Evolutionary conservation across 30 jellyfish, hydroid and myxozoan species (phyloP), one percentile per base, ranked within the genome.

Genomic region (Hydra vulgaris): DNA sequence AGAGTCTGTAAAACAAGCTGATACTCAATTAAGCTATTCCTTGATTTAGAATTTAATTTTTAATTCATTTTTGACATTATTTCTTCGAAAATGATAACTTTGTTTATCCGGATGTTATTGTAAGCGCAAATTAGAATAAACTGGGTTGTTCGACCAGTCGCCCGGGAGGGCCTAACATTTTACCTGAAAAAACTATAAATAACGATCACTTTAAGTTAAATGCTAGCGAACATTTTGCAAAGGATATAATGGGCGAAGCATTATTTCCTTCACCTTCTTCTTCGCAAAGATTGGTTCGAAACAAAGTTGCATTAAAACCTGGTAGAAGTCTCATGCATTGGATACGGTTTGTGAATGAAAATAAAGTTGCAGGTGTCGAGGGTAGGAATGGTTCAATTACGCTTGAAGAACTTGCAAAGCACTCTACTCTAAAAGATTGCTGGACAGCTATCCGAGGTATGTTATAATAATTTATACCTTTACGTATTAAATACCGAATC

Each of bases 281-380:
- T 15, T 88, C 88, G 7, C 90, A 83, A 74, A 53, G 85, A 17
- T 67, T 8, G 15, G 94, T 86, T 24, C 84, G 98, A 74, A 83
- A 89, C 53, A 92, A 92, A 75, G 94, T 92, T 23, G 90, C 95
- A 27, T 70, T 92, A 70, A 73, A 87, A 67, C 93, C 85, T 15
- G 98, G 98, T 20, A 66, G 98, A 70, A 87, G 96, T 79, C 82
- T 92, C 74, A 92, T 92, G 98, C 96, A 92, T 79, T 92, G 98
- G 98, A 80, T 92, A 19, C 82, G 96, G 69, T 77, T 79, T 27
- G 98, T 91, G 0, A 69, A 84, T 19, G 85, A 96, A 80, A 96
- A 96, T 15, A 96, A 92, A 76, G 40, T 92, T 15, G 96, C 87
- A 74, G 98, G 98, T 7, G 79, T 82, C 53, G 84, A 85, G n/a